A percentile compares a stretch with the other conserved stretches of the same genome.
These are phyloP conservation scores for Graptemys geographica DNA, from an alignment of 2,797 vertebrate genomes.

Conservation along the genomic window DNA sequence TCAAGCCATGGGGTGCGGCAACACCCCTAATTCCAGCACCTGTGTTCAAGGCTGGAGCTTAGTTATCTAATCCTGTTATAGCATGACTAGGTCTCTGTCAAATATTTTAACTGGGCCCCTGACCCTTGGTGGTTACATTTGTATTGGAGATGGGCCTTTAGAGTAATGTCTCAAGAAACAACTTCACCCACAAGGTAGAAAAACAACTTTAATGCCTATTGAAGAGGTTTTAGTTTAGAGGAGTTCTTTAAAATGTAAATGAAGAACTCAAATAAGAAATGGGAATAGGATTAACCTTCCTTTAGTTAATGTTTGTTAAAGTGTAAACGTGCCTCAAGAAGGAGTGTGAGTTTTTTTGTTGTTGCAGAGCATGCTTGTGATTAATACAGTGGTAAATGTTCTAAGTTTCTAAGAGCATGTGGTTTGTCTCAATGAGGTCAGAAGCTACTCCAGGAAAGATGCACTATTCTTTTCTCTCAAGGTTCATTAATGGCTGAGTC, in stretches of 20 bases:
- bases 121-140: not conserved
- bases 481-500: constrained; percentile 64
- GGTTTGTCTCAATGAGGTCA: constrained; percentile 53
- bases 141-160: not conserved
- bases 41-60: not conserved
- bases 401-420: constrained; percentile 14
- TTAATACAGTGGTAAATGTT: not conserved
- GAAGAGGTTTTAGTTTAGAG: constrained; percentile 8
- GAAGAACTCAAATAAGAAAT: constrained; percentile 2
- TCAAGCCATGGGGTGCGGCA: too few species aligned
- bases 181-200: not conserved
- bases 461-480: constrained; percentile 57
- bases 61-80: not conserved
- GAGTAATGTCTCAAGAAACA: not conserved
- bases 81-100: not conserved
- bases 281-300: not conserved
- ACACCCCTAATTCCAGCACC: not conserved
- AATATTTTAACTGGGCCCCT: not conserved
- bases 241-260: constrained; percentile 12
- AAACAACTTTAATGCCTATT: not conserved
- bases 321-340: constrained; percentile 51
- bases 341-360: constrained; percentile 4
- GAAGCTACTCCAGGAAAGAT: constrained; percentile 63
- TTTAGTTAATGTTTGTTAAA: constrained; percentile 45
- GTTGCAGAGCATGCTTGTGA: constrained; percentile 33